These are phyloP conservation scores for Leptinotarsa rubiginosa DNA, from an alignment of 2,888 invertebrate genomes.

Conservation along the genomic window DNA sequence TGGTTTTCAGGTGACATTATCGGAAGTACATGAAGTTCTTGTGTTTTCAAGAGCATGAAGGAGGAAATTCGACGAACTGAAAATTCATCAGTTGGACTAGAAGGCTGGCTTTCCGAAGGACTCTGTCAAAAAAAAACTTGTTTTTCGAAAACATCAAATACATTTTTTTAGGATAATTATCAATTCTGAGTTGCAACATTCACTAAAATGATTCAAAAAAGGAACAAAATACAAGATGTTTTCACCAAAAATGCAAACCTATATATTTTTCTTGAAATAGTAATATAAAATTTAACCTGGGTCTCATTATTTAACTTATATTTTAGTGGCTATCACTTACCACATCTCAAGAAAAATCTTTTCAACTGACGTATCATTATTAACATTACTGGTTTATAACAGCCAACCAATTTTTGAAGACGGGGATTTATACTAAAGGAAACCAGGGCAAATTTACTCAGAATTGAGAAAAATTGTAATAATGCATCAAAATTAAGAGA, in stretches of 20 bases:
- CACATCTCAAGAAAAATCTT: too few species aligned
- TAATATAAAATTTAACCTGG: too few species aligned
- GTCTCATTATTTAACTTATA: too few species aligned
- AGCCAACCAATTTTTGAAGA: too few species aligned
- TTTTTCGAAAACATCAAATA: background rate
- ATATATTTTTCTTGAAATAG: too few species aligned
- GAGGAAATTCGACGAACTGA: slow-evolving; percentile 72
- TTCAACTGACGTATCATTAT: too few species aligned
- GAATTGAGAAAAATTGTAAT: background rate
- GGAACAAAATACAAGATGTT: too few species aligned
- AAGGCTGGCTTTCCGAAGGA: slow-evolving; percentile 64
- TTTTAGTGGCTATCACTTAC: too few species aligned
- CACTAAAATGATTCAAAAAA: too few species aligned
- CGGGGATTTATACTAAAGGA: too few species aligned
- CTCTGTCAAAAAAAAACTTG: slow-evolving; percentile 55
- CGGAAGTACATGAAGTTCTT: slow-evolving; percentile 57
- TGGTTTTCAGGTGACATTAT: slow-evolving; percentile 36
- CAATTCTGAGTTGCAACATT: background rate
- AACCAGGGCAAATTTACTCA: background rate
- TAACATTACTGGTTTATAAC: too few species aligned
- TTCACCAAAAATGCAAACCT: too few species aligned
- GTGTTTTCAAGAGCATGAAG: slow-evolving; percentile 70
- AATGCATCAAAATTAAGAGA: background rate
- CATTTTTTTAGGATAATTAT: background rate
- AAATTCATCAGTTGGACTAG: slow-evolving; percentile 67